Conservation (phyloP, 2,797 vertebrate genomes). For the Selene dorsalis region DNA sequence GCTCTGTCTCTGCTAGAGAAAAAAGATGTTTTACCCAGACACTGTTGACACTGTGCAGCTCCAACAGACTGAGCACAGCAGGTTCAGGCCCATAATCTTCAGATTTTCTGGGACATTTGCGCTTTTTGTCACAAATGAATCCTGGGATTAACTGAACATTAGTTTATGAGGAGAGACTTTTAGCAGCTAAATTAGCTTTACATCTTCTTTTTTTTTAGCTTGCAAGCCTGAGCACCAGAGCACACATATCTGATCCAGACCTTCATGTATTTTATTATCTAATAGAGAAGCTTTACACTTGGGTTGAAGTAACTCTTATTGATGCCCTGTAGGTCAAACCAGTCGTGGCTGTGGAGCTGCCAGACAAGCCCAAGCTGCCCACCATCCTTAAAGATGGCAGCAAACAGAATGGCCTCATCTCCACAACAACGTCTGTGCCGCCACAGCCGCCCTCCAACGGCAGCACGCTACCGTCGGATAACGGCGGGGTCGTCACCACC, state of each 20-base stretch:
- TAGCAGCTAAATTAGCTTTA: conserved; percentile 1
- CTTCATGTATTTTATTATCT: conserved; percentile 12
- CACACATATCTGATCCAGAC: conserved; percentile 8
- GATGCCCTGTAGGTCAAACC: conserved; percentile 83
- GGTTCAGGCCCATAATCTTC: not conserved
- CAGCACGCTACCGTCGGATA: conserved; percentile 67
- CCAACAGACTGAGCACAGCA: not conserved
- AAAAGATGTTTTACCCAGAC: not conserved
- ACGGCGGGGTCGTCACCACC: conserved; percentile 70
- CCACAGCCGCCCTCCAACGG: conserved; percentile 83
- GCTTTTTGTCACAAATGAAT: not conserved
- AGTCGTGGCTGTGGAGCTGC: conserved; percentile 57
- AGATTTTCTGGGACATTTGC: not conserved
- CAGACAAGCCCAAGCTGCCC: conserved; percentile 79
- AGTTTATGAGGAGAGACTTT: not conserved
- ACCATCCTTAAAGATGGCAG: conserved; percentile 79
- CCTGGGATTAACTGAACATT: not conserved
- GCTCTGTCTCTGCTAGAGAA: not conserved
- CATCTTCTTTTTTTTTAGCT: not conserved
- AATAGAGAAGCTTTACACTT: conserved; percentile 10
- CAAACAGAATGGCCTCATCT: conserved; percentile 83
- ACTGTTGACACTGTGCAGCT: not conserved
- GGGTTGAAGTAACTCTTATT: conserved; percentile 34
- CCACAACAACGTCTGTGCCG: conserved; percentile 78
- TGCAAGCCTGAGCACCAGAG: conserved; percentile 13